These are phyloP conservation scores for Sebastes nivosus DNA, from an alignment of 2,797 vertebrate species.

Conservation along the genomic window DNA sequence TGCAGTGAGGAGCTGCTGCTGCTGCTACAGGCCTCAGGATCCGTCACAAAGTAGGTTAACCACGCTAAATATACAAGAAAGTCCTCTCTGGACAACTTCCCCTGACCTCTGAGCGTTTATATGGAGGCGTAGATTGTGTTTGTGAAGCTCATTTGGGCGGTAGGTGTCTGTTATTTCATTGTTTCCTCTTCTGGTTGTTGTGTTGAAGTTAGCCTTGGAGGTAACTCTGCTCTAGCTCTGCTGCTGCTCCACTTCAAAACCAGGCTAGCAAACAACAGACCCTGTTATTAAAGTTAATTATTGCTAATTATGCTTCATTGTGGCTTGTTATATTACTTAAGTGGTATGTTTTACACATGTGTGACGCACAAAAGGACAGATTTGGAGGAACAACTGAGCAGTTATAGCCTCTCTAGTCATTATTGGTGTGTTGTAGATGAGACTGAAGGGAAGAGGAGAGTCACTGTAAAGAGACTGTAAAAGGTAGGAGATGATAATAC, in stretches of 20 bases:
- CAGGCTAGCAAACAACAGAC: constrained; percentile 58
- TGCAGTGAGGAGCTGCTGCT: constrained; percentile 60
- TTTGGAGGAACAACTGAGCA: background rate
- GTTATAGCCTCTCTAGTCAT: background rate
- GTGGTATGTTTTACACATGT: background rate
- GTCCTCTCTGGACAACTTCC: constrained; percentile 31
- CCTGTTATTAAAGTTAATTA: constrained; percentile 48
- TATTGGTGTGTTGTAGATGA: constrained; percentile 64
- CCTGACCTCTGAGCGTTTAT: background rate
- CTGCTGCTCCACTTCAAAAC: constrained; percentile 55
- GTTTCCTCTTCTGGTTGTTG: constrained; percentile 29
- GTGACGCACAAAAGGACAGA: constrained; percentile 22
- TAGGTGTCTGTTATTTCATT: constrained; percentile 14
- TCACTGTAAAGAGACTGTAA: constrained; percentile 66
- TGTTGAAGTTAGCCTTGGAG: constrained; percentile 65
- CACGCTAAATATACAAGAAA: constrained; percentile 50
- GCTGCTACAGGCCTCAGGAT: constrained; percentile 76
- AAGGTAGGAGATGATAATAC: constrained; percentile 66
- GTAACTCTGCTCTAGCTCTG: background rate
- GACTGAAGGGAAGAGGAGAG: constrained; percentile 54
- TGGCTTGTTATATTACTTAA: background rate
- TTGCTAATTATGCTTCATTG: constrained; percentile 1
- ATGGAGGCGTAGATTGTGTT: background rate
- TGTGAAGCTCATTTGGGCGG: constrained; percentile 5
- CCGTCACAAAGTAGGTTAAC: constrained; percentile 79